Evolutionary conservation across 2,113 vertebrate genomes (phyloP).

Genomic region (Lathamus discolor): DNA sequence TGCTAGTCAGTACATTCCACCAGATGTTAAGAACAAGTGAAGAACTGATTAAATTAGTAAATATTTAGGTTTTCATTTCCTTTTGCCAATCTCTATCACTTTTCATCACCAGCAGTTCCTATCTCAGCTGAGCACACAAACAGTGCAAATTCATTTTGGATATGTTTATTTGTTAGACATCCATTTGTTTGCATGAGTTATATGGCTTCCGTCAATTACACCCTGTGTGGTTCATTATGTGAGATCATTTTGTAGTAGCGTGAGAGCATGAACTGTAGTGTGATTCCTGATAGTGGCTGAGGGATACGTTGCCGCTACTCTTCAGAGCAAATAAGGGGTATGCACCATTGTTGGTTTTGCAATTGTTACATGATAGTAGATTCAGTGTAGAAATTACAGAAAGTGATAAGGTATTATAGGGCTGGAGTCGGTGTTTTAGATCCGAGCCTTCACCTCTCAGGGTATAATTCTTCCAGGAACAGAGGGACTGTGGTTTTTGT

Average conservation of each 20-base stretch:
- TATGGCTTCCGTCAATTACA: slow-evolving; percentile 33
- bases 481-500: neutral
- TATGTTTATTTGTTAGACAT: slow-evolving; percentile 51
- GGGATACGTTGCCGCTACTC: neutral
- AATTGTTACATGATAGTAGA: neutral
- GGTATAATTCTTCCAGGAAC: neutral
- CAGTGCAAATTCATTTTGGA: slow-evolving; percentile 20
- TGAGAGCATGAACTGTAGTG: slow-evolving; percentile 13
- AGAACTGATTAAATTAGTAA: neutral
- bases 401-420: neutral
- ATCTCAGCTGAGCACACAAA: slow-evolving; percentile 46
- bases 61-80: neutral
- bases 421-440: neutral
- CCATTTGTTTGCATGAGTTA: slow-evolving; percentile 49
- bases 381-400: neutral
- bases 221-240: neutral
- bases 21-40: neutral
- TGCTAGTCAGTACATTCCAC: neutral
- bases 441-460: neutral
- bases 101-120: slow-evolving; percentile 3
- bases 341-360: slow-evolving; percentile 8
- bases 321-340: slow-evolving; percentile 37
- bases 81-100: neutral
- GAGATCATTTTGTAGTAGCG: slow-evolving; percentile 21
- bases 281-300: neutral